Base-by-base conservation (phyloP, 1,140 invertebrate species). In the Battus philenor region DNA sequence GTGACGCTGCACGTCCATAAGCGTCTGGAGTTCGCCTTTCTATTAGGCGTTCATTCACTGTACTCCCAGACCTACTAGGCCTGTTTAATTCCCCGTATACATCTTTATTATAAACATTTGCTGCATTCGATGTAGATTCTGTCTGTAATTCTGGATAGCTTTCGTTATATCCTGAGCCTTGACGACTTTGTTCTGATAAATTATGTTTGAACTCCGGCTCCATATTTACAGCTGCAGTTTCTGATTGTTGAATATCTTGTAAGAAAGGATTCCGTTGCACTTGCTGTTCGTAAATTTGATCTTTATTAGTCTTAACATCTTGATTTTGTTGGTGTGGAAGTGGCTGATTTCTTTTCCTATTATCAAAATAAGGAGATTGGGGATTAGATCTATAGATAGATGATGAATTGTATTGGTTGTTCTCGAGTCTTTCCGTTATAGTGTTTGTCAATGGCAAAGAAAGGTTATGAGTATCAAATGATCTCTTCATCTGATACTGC, bases 21-120 rank as follows among this genome's bases (percentile, higher is more conserved):
- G 93, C 92, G 63, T 95, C 94, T 0, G 94, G 94, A 4, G 93
- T 95, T 50, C 93, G 86, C 54, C 93, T 87, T 68, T 95, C 93
- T 4, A 74, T 59, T 43, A 86, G 79, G 30, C 78, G 59, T 43
- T 86, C 82, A 54, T 78, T 76, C 13, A 69, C 56, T 36, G 57
- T 56, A 50, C 59, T 68, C 13, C 48, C 60, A 4, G 58, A 17
- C 50, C 59, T 65, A 16, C 26, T 65, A 1, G 50, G 16, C 31
- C 60, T 69, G 58, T 70, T 75, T 38, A 71, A 32, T 47, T 82
- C 80, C n/a, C 77, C 71, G 41, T 81, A 81, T 4, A 78, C 50
- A 43, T 83, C 68, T 41, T 58, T 64, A 26, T 65, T 70, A 38
- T 76, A 74, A 9, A 46, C 20, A 44, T 46, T 68, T 18, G 44